Base-by-base conservation (phyloP, 1,140 invertebrate genomes). In the Drosophila nigrodunni region DNA sequence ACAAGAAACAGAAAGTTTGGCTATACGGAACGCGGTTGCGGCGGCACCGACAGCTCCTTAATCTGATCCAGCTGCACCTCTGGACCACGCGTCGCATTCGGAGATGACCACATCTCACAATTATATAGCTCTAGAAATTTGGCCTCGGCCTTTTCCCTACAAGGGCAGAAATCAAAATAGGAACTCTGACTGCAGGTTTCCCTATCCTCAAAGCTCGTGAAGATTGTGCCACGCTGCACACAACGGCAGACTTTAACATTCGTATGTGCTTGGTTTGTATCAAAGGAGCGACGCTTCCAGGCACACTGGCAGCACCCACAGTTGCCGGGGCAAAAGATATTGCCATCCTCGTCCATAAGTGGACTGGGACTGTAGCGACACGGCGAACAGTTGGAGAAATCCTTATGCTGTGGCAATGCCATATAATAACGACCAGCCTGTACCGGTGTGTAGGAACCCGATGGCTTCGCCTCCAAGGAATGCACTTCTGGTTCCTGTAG, bases 251-350 rank as follows among this genome's bases (percentile, higher is more conserved):
- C 86, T 54, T 91, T 92, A 3, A 92, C 66, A 55, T 91, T 88
- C 6, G 46, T 30, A 35, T 85, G 91, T 0, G 77, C 55, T 4
- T 67, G 54, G 50, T 77, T 83, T 0, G 60, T 49, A 0, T 61
- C 37, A 1, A 73, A 69, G 7, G 65, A 59, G 11, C 82, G 78
- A 11, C 34, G 57, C 30, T 68, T 74, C 91, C 91, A 92, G 4
- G 91, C 54, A 39, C 91, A 92, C 59, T 88, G 65, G 25, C 91
- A 92, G 59, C 91, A 92, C 2, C 91, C 91, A n/a, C 91, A 92
- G 46, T 90, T 82, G 9, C 83, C 82, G 0, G 91, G 91, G 59
- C 91, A 92, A 34, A 91, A 88, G 0, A 92, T 72, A n/a, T 85
- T 83, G 18, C 88, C 91, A 0, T 85, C 78, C 21, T 87, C 78